Conservation (phyloP, 37 sponge, comb jelly and placozoan species). For the Cladorhizidae sp. region DNA sequence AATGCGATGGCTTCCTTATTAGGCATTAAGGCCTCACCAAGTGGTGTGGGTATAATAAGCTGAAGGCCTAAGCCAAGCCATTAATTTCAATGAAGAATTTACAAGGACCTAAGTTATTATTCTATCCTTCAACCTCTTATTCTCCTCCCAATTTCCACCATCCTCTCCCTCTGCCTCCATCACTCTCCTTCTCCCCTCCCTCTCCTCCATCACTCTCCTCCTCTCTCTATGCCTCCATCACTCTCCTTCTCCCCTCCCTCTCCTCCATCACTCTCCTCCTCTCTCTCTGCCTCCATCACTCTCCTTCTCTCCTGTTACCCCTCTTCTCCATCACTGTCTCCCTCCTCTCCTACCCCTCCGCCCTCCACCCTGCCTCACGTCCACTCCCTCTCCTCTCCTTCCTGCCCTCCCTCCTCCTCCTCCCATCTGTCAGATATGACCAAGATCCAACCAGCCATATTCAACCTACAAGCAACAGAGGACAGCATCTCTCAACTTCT, state of each 20-base stretch:
- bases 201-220: no score
- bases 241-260: neutral
- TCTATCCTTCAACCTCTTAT: neutral
- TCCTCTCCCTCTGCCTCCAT: neutral
- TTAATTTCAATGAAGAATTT: no score
- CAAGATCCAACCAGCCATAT: slow-evolving; percentile 47
- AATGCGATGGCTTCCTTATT: no score
- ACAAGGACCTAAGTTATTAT: neutral
- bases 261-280: neutral
- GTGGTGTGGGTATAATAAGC: no score
- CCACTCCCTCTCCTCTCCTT: neutral
- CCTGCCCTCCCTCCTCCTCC: neutral
- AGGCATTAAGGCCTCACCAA: no score
- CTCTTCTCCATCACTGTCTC: slow-evolving; percentile 2
- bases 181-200: neutral
- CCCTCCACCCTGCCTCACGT: neutral
- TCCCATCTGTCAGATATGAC: slow-evolving; percentile 35
- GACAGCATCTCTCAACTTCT: slow-evolving; percentile 36
- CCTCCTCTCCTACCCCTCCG: neutral
- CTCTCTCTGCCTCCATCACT: neutral
- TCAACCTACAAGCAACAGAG: slow-evolving; percentile 46
- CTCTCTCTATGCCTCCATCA: neutral
- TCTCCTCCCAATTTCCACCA: neutral
- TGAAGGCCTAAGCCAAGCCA: no score
- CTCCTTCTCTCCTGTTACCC: neutral